These are phyloP conservation scores for Scytalopus superciliaris DNA, from an alignment of 2,113 vertebrate genomes.

Conservation along the genomic window DNA sequence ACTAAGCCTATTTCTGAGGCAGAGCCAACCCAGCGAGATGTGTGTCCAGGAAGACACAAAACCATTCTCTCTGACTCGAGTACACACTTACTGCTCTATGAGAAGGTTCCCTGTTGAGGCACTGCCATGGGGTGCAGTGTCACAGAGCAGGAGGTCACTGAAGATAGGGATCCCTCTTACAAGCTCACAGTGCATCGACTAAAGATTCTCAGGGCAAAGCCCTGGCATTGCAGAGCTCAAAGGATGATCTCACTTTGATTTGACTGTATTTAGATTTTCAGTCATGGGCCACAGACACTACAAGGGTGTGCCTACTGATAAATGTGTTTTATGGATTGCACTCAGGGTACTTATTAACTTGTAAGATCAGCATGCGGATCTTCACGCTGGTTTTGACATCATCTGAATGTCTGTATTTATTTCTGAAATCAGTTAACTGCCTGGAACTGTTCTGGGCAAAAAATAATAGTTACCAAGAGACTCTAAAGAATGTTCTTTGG, in stretches of 20 bases:
- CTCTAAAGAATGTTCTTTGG: not conserved
- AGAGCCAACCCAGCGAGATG: not conserved
- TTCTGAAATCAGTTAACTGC: not conserved
- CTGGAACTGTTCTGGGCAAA: not conserved
- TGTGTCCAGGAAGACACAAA: not conserved
- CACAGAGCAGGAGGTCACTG: not conserved
- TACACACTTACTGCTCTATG: rapidly evolving
- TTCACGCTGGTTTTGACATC: not conserved
- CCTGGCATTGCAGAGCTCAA: not conserved
- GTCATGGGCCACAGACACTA: rapidly evolving
- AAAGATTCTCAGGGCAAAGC: not conserved
- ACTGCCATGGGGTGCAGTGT: not conserved
- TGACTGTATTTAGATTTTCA: not conserved
- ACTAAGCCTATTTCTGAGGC: not conserved
- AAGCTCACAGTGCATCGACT: not conserved
- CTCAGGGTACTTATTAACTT: not conserved
- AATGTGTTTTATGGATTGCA: not conserved
- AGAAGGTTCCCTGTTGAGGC: not conserved
- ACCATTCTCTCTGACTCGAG: not conserved
- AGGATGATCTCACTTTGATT: not conserved
- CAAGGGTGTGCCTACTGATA: not conserved
- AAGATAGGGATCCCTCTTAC: not conserved
- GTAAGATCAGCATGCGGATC: rapidly evolving
- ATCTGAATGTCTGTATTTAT: not conserved
- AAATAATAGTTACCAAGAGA: not conserved